phyloP scores from a whole-genome alignment of 2,797 vertebrate genomes.

The Glossophaga mutica region DNA sequence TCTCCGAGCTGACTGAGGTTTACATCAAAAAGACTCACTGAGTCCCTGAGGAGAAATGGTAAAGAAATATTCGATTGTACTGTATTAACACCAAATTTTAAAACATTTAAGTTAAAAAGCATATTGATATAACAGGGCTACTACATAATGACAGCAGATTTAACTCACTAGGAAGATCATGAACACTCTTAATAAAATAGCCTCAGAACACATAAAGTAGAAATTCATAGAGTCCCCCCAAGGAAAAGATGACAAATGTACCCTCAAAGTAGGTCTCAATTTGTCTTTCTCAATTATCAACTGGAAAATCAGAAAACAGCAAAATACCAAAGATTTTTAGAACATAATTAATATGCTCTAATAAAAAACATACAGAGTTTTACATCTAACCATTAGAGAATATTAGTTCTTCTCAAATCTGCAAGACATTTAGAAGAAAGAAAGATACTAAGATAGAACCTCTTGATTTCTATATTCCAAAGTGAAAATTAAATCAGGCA shows the following conservation, averaged over 20 bases:
- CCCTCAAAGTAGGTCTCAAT: neutral
- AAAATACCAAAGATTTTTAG: neutral
- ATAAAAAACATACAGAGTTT: slow-evolving; percentile 10
- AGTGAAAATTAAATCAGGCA: slow-evolving; percentile 6
- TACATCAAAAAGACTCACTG: neutral
- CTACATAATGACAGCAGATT: neutral
- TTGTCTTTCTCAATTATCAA: neutral
- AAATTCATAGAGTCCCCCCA: neutral
- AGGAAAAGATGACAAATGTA: neutral
- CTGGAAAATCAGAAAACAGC: neutral
- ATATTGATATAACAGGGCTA: neutral
- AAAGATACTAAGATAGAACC: neutral
- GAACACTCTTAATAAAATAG: neutral
- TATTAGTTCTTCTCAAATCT: neutral
- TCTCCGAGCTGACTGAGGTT: neutral
- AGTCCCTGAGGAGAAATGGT: neutral
- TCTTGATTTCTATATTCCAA: slow-evolving; percentile 23
- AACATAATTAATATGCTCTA: neutral
- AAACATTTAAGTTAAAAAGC: neutral
- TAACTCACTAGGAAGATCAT: neutral
- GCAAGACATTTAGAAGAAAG: neutral
- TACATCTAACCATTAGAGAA: neutral
- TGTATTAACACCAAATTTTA: neutral
- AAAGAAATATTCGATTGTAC: neutral
- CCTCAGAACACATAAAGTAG: neutral